These are phyloP conservation scores for Ictalurus furcatus DNA, from an alignment of 2,113 vertebrate genomes.

Conservation along the genomic window DNA sequence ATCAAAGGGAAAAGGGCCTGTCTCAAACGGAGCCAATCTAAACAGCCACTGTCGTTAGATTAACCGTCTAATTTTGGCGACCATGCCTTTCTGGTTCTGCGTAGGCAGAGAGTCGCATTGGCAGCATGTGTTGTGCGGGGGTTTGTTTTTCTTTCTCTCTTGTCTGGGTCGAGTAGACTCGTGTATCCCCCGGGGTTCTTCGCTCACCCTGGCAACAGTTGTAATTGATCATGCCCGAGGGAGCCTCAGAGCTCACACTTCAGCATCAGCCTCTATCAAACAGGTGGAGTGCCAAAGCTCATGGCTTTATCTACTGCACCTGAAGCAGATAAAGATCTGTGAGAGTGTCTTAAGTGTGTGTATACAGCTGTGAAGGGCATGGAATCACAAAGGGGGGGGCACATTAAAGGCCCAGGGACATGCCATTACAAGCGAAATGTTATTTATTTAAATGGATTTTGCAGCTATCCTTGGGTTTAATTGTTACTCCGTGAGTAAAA, in stretches of 20 bases:
- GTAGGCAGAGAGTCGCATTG: not conserved
- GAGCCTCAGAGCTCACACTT: slow-evolving; percentile 38
- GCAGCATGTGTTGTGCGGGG: slow-evolving; percentile 11
- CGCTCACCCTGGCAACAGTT: slow-evolving; percentile 52
- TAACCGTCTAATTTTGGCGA: slow-evolving; percentile 60
- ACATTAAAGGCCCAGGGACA: not conserved
- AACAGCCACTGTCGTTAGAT: slow-evolving; percentile 64
- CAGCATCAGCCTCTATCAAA: slow-evolving; percentile 44
- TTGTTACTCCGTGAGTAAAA: not conserved
- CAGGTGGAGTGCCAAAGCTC: slow-evolving; percentile 6
- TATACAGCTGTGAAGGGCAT: not conserved
- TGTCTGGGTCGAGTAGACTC: slow-evolving; percentile 39
- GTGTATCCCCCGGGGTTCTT: slow-evolving; percentile 28
- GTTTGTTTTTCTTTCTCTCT: slow-evolving; percentile 43
- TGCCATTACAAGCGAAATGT: not conserved
- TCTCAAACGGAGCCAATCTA: slow-evolving; percentile 60
- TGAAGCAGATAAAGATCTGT: slow-evolving; percentile 31
- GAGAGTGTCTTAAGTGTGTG: not conserved
- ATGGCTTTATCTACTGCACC: slow-evolving; percentile 24
- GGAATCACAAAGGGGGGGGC: no score
- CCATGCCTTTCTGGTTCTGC: slow-evolving; percentile 27
- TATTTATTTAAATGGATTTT: not conserved
- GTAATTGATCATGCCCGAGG: slow-evolving; percentile 49
- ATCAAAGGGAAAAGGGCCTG: slow-evolving; percentile 64
- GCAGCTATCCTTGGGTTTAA: not conserved